phyloP scores from a whole-genome alignment of 2,797 vertebrate genomes.

The Phalloptychus januarius region DNA sequence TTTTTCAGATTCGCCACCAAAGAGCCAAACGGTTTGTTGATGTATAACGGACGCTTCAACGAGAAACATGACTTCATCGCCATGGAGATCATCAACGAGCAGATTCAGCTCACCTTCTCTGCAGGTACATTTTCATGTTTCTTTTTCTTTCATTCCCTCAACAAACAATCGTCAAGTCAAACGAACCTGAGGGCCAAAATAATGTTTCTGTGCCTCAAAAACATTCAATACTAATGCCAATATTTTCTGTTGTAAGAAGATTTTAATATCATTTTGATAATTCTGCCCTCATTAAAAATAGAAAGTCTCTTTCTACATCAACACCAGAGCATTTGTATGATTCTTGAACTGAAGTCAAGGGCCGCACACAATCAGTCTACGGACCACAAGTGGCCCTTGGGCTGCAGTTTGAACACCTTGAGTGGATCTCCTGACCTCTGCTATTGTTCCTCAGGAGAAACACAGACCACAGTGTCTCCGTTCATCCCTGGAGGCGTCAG shows the following conservation, averaged over 20 bases:
- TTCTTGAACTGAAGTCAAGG: too few relatives aligned
- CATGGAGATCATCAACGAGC: slow-evolving; percentile 90
- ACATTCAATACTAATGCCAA: too few relatives aligned
- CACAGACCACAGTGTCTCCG: slow-evolving; percentile 89
- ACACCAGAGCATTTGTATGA: too few relatives aligned
- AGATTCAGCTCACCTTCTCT: slow-evolving; percentile 93
- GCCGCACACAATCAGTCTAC: too few relatives aligned
- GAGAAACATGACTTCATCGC: slow-evolving; percentile 96
- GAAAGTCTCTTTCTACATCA: too few relatives aligned
- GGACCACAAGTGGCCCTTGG: too few relatives aligned
- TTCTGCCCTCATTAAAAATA: too few relatives aligned
- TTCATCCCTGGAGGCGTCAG: slow-evolving; percentile 89
- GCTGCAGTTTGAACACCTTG: not conserved
- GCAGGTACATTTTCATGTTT: slow-evolving; percentile 73
- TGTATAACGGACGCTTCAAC: slow-evolving; percentile 96
- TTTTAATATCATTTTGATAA: too few relatives aligned
- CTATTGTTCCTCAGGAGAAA: slow-evolving; percentile 82
- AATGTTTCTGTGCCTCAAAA: too few relatives aligned
- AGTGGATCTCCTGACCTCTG: not conserved
- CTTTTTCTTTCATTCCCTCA: not conserved
- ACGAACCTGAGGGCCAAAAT: too few relatives aligned
- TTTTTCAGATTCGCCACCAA: slow-evolving; percentile 89
- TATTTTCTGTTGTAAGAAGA: too few relatives aligned
- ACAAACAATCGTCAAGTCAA: too few relatives aligned
- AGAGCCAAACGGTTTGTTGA: slow-evolving; percentile 86